Conservation (phyloP, 2,888 invertebrate species). For the Salpingus planirostris region DNA sequence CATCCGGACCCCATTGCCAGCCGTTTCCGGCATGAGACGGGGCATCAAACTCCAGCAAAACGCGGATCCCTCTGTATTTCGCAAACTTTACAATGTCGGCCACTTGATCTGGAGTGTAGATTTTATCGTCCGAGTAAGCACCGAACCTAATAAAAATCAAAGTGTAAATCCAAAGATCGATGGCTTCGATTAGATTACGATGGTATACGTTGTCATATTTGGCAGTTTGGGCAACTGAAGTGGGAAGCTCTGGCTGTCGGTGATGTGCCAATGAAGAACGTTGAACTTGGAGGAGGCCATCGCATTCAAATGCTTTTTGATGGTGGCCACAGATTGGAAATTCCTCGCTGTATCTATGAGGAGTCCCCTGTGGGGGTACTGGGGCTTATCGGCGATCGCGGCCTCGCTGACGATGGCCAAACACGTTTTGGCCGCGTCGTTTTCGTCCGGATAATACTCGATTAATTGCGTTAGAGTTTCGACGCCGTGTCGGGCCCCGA, state of each 20-base stretch:
- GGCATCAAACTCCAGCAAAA: slow-evolving; percentile 82
- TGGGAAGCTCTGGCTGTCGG: slow-evolving; percentile 90
- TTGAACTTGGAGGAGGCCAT: slow-evolving; percentile 87
- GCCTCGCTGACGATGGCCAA: slow-evolving; percentile 55
- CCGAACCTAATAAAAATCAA: slow-evolving; percentile 52
- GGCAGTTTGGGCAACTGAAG: slow-evolving; percentile 67
- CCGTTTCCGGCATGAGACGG: slow-evolving; percentile 81
- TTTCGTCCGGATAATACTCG: slow-evolving; percentile 30
- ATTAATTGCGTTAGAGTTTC: slow-evolving; percentile 69
- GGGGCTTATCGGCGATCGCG: slow-evolving; percentile 66
- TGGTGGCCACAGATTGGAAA: slow-evolving; percentile 62
- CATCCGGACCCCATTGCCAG: slow-evolving; percentile 69
- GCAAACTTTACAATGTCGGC: slow-evolving; percentile 66
- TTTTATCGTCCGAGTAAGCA: slow-evolving; percentile 59
- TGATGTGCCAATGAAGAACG: slow-evolving; percentile 87
- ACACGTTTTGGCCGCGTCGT: slow-evolving; percentile 31
- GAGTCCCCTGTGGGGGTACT: slow-evolving; percentile 77
- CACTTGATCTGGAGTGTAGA: slow-evolving; percentile 60
- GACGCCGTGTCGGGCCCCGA: slow-evolving; percentile 65
- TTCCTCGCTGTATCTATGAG: slow-evolving; percentile 85
- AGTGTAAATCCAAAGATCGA: slow-evolving; percentile 1
- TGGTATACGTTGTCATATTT: slow-evolving; percentile 64
- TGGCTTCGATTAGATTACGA: too few species aligned
- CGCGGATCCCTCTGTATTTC: slow-evolving; percentile 67
- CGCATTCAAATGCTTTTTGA: slow-evolving; percentile 67